phyloP scores from a whole-genome alignment of 2,888 invertebrate genomes.

The Aleiodes testaceus region DNA sequence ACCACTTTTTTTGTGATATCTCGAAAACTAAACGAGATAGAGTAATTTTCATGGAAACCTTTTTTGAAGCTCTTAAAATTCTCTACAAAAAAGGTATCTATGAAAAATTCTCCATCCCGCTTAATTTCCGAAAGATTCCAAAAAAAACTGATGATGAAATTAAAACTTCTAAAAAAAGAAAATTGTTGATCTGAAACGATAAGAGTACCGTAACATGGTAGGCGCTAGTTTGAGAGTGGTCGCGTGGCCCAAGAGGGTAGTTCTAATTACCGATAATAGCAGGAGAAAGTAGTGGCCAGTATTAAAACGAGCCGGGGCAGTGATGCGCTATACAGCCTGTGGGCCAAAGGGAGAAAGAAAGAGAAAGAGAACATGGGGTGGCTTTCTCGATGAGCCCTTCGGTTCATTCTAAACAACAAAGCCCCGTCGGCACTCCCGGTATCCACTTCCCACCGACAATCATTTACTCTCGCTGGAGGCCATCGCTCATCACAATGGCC shows the following conservation, averaged over 20 bases:
- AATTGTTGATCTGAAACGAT: slow-evolving; percentile 13
- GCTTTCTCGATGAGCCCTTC: slow-evolving; percentile 64
- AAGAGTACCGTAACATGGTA: slow-evolving; percentile 18
- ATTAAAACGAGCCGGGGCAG: slow-evolving; percentile 24
- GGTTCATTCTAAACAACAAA: slow-evolving; percentile 71
- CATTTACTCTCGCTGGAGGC: slow-evolving; percentile 71
- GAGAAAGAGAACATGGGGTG: slow-evolving; percentile 45
- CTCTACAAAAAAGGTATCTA: too few relatives aligned
- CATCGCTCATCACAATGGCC: slow-evolving; percentile 69
- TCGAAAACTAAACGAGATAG: too few relatives aligned
- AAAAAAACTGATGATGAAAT: too few relatives aligned
- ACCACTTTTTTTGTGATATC: too few relatives aligned
- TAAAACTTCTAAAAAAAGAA: slow-evolving; percentile 1
- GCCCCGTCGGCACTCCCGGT: slow-evolving; percentile 65
- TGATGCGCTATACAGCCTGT: slow-evolving; percentile 7
- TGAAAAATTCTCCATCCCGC: too few relatives aligned
- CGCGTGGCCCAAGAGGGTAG: slow-evolving; percentile 70
- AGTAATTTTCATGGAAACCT: too few relatives aligned
- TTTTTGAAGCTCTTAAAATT: too few relatives aligned
- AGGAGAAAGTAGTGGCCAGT: slow-evolving; percentile 47
- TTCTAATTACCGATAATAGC: slow-evolving; percentile 70
- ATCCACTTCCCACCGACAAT: slow-evolving; percentile 64
- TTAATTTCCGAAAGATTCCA: too few relatives aligned
- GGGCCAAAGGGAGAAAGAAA: not conserved
- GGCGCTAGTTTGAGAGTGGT: slow-evolving; percentile 58